phyloP scores from a whole-genome alignment of 2,113 vertebrate species.

The Gavialis gangeticus region DNA sequence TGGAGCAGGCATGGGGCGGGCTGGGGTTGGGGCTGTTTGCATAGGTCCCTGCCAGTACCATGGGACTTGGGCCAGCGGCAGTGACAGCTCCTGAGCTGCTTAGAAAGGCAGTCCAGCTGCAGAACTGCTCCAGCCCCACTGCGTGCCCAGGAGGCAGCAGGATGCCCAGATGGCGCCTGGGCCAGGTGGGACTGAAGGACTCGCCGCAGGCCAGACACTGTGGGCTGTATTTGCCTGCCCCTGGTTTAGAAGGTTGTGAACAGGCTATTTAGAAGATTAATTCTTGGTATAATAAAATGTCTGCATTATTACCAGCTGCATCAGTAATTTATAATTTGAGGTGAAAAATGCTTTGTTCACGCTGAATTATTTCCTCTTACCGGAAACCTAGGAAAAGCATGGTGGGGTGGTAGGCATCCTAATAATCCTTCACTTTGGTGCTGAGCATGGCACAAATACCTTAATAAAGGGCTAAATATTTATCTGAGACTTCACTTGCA shows the following conservation, averaged over 20 bases:
- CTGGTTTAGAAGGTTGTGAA: neutral
- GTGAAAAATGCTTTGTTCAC: neutral
- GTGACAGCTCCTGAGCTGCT: too few relatives aligned
- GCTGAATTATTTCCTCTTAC: neutral
- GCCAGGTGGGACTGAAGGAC: too few relatives aligned
- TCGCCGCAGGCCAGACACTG: too few relatives aligned
- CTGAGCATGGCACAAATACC: neutral
- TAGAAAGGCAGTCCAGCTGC: too few relatives aligned
- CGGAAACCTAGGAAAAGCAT: neutral
- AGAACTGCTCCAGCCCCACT: too few relatives aligned
- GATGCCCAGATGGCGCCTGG: too few relatives aligned
- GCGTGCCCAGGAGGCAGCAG: too few relatives aligned
- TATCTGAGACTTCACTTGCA: neutral
- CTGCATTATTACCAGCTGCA: neutral
- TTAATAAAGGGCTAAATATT: neutral
- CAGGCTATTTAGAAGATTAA: neutral
- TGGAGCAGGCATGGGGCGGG: too few relatives aligned
- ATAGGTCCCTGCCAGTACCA: too few relatives aligned
- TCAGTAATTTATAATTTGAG: neutral
- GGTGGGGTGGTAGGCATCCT: neutral
- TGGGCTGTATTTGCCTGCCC: neutral
- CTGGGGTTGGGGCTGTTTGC: too few relatives aligned
- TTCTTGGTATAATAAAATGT: neutral
- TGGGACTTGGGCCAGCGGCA: too few relatives aligned
- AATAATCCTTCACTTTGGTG: neutral